Evolutionary conservation across 2,113 vertebrate genomes (phyloP).

Genomic region (Hepsetus odoe): DNA sequence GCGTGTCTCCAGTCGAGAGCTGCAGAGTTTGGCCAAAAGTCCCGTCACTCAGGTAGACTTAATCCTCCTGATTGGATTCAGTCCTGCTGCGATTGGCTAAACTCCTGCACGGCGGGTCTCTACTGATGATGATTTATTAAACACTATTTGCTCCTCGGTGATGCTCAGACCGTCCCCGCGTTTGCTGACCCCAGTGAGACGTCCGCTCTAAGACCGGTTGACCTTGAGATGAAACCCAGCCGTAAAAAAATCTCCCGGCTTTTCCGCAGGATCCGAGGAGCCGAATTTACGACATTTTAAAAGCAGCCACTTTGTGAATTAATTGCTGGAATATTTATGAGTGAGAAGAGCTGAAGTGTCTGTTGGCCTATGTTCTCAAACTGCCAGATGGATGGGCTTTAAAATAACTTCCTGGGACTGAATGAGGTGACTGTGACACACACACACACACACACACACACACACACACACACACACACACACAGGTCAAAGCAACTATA

Average conservation of each 20-base stretch:
- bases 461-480: too few species aligned
- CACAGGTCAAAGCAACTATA: too few species aligned
- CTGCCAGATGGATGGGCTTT: constrained; percentile 49
- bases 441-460: neutral
- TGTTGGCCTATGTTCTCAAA: constrained; percentile 65
- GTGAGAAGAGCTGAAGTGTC: constrained; percentile 64
- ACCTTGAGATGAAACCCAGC: neutral
- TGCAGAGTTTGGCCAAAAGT: neutral
- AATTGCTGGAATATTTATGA: constrained; percentile 59
- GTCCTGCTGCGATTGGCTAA: neutral
- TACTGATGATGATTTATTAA: too few species aligned
- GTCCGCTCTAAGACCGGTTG: too few species aligned
- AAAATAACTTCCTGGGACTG: constrained; percentile 41
- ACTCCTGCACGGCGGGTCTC: neutral
- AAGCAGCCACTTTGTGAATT: constrained; percentile 45
- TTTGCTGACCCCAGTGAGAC: too few species aligned
- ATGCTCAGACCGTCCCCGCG: too few species aligned
- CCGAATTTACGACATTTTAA: constrained; percentile 49
- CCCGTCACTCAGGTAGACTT: neutral
- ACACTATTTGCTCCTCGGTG: too few species aligned
- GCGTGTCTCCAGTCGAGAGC: neutral
- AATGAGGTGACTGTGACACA: constrained; percentile 12
- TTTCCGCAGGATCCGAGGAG: neutral
- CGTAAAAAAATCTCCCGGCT: neutral
- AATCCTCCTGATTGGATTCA: neutral